Evolutionary conservation across 2,797 vertebrate genomes (phyloP).

Genomic region (Poecile montanus): DNA sequence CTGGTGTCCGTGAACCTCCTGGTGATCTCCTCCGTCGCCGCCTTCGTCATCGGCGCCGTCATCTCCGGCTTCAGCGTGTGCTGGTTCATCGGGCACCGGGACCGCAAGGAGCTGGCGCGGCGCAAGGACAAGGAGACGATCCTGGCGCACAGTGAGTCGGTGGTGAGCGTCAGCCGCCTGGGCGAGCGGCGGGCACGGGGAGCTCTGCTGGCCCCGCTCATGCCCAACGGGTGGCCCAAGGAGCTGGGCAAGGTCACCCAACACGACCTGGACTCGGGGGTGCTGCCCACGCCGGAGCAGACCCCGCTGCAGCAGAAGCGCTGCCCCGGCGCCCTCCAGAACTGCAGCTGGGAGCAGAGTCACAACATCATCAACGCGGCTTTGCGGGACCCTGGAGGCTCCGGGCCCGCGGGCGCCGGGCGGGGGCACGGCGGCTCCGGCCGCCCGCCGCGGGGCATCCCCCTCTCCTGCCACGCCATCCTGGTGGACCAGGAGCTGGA

Average conservation of each 20-base stretch:
- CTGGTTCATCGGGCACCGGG: constrained; percentile 94
- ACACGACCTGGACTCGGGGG: constrained; percentile 89
- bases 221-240: constrained; percentile 93
- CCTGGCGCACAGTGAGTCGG: constrained; percentile 87
- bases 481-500: constrained; percentile 72
- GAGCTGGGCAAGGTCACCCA: constrained; percentile 74
- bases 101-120: constrained; percentile 82
- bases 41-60: constrained; percentile 91
- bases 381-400: constrained; percentile 77
- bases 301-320: constrained; percentile 94
- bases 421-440: constrained; percentile 80
- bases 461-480: constrained; percentile 58
- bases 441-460: constrained; percentile 46
- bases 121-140: constrained; percentile 92
- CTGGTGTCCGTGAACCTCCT: constrained; percentile 93
- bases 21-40: constrained; percentile 92
- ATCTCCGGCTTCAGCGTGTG: constrained; percentile 93
- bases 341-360: constrained; percentile 88
- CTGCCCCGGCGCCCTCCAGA: constrained; percentile 75
- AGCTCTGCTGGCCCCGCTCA: constrained; percentile 83
- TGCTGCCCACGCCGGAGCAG: constrained; percentile 94
- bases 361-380: constrained; percentile 86
- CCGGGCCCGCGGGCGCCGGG: constrained; percentile 75
- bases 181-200: constrained; percentile 79
- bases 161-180: constrained; percentile 91